These are phyloP conservation scores for Trichogramma pretiosum DNA, from an alignment of 1,140 invertebrate species.

Conservation along the genomic window DNA sequence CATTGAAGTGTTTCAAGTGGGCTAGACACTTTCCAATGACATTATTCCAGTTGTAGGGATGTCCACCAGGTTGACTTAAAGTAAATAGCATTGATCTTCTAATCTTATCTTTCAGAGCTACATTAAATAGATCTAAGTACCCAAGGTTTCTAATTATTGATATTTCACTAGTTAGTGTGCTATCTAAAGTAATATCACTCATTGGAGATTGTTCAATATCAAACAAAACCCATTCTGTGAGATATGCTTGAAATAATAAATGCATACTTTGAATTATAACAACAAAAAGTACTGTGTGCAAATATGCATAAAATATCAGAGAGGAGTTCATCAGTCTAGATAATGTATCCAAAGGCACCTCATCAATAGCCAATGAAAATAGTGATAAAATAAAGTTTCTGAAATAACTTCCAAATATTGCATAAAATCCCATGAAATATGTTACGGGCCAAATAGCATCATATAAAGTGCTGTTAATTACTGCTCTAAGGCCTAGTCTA, in stretches of 20 bases:
- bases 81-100: constrained; percentile 57
- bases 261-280: constrained; percentile 60
- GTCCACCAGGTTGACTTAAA: constrained; percentile 66
- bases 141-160: constrained; percentile 63
- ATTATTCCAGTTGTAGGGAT: constrained; percentile 71
- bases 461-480: constrained; percentile 49
- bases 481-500: constrained; percentile 46
- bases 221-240: constrained; percentile 58
- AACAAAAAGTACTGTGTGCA: constrained; percentile 58
- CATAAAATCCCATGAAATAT: constrained; percentile 54
- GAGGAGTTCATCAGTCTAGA: constrained; percentile 44
- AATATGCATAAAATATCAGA: constrained; percentile 56
- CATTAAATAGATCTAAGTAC: constrained; percentile 56
- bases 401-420: constrained; percentile 45
- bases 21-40: constrained; percentile 52
- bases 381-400: constrained; percentile 20
- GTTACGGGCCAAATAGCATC: constrained; percentile 52
- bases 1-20: constrained; percentile 53
- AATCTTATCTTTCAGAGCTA: constrained; percentile 49
- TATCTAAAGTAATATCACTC: constrained; percentile 41
- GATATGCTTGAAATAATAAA: constrained; percentile 57
- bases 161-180: constrained; percentile 48
- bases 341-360: constrained; percentile 46
- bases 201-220: constrained; percentile 29
- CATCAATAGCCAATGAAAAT: constrained; percentile 32